Conservation (phyloP, 2,797 vertebrate genomes). For the Sebastes cheni region DNA sequence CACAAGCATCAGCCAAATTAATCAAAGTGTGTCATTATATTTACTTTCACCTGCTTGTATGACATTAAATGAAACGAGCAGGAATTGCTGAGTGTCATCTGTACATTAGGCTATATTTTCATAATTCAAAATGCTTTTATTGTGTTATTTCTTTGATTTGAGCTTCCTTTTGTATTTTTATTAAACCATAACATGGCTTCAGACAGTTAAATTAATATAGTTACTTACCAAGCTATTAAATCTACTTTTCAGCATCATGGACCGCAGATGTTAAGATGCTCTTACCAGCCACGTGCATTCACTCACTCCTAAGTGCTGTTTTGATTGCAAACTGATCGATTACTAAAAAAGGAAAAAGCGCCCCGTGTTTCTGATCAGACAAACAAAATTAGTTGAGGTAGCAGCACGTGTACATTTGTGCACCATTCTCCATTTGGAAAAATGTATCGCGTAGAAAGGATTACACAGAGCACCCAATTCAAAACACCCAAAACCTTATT, state of each 20-base stretch:
- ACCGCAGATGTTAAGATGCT: neutral
- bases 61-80: neutral
- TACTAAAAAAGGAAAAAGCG: neutral
- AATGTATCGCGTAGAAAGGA: neutral
- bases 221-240: neutral
- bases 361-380: neutral
- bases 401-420: neutral
- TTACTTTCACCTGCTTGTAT: neutral
- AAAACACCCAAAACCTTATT: neutral
- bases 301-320: neutral
- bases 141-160: neutral
- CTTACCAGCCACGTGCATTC: neutral
- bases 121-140: neutral
- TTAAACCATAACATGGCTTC: neutral
- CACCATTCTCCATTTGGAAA: neutral
- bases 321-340: neutral
- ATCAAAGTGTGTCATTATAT: neutral
- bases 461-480: fast-evolving
- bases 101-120: neutral
- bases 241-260: neutral
- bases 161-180: neutral
- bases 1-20: neutral
- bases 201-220: neutral
- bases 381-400: neutral
- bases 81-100: neutral